phyloP scores from a whole-genome alignment of 2,113 vertebrate species.

The Reinhardtius hippoglossoides region DNA sequence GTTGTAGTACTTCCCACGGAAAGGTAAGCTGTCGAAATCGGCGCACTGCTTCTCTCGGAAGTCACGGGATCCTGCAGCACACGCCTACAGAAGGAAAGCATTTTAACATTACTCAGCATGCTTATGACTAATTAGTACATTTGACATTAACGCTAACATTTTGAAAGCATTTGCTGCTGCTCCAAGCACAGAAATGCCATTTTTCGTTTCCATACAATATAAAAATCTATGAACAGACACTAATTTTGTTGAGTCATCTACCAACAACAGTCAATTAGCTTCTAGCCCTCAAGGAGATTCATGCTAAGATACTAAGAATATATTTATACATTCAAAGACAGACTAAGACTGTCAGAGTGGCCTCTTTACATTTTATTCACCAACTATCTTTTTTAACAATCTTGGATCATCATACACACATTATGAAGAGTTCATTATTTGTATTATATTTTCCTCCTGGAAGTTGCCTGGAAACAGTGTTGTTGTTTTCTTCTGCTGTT shows the following conservation, averaged over 20 bases:
- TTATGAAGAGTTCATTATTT: too few relatives aligned
- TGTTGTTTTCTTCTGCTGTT: neutral
- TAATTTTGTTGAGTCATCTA: too few relatives aligned
- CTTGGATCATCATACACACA: too few relatives aligned
- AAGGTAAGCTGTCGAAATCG: slow-evolving; percentile 97
- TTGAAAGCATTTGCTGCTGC: neutral
- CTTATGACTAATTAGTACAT: neutral
- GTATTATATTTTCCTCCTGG: too few relatives aligned
- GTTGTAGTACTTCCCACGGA: slow-evolving; percentile 98
- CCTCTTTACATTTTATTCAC: too few relatives aligned
- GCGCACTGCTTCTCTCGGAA: slow-evolving; percentile 98
- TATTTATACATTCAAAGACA: too few relatives aligned
- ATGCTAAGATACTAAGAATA: too few relatives aligned
- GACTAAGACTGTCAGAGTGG: too few relatives aligned
- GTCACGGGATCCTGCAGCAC: slow-evolving; percentile 90
- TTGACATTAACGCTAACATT: neutral
- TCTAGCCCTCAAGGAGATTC: neutral
- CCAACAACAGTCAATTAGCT: neutral
- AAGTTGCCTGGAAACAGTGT: neutral
- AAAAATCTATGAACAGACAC: too few relatives aligned
- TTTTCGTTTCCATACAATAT: too few relatives aligned
- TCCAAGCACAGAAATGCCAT: neutral
- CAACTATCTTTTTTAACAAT: too few relatives aligned
- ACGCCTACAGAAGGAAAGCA: slow-evolving; percentile 80
- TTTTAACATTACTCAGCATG: neutral